Conservation (phyloP, 2,888 invertebrate genomes). For the Smittia aterrima region DNA sequence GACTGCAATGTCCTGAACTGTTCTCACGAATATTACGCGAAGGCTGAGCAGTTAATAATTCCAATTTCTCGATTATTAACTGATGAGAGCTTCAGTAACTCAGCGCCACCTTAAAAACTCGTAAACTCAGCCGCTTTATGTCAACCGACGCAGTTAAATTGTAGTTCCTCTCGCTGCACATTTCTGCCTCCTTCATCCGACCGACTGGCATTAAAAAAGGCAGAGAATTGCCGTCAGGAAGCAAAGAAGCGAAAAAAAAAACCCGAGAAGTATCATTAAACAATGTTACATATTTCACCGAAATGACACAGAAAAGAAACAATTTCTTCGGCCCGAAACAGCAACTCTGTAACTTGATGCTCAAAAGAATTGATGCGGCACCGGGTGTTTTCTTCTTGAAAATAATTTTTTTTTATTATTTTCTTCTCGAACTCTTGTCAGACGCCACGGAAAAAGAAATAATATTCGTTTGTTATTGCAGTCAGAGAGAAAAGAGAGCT, state of each 20-base stretch:
- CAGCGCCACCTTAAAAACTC: background rate
- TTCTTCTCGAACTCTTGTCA: background rate
- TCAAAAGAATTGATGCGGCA: conserved; percentile 40
- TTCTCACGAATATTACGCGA: conserved; percentile 26
- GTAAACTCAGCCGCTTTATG: background rate
- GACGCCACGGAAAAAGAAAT: background rate
- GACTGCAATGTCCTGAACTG: background rate
- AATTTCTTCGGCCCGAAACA: conserved; percentile 4
- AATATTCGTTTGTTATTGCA: conserved; percentile 32
- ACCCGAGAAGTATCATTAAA: conserved; percentile 23
- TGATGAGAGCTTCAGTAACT: background rate
- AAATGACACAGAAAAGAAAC: conserved; percentile 17
- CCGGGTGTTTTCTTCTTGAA: conserved; percentile 38
- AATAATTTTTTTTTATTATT: background rate
- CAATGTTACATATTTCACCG: conserved; percentile 34
- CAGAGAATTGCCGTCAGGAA: conserved; percentile 14
- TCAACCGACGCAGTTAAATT: conserved; percentile 6
- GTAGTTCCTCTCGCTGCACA: background rate
- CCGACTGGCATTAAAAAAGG: background rate
- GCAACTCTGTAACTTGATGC: conserved; percentile 38
- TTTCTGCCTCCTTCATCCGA: background rate
- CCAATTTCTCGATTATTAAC: background rate
- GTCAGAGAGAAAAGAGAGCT: background rate
- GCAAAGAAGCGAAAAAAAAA: background rate
- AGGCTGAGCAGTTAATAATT: background rate